A percentile compares a stretch with the other conserved stretches of the same genome.
These are phyloP conservation scores for Hybos culiciformis DNA, from an alignment of 2,888 invertebrate genomes.

Conservation along the genomic window DNA sequence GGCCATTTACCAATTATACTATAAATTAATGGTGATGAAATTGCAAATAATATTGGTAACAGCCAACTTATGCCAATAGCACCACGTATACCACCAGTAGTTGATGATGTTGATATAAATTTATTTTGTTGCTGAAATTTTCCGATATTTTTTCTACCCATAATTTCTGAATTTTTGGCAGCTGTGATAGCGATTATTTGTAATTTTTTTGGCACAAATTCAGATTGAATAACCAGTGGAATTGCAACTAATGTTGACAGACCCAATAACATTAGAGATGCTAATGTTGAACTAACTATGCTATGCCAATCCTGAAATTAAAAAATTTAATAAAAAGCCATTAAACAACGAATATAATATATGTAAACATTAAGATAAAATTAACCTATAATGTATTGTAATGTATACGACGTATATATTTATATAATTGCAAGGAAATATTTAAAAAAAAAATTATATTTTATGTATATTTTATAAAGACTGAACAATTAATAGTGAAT, in stretches of 20 bases:
- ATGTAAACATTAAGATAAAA: neutral
- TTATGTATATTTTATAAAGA: too few relatives aligned
- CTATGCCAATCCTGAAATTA: constrained; percentile 43
- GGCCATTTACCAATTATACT: constrained; percentile 35
- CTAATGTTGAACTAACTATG: constrained; percentile 45
- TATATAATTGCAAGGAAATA: neutral
- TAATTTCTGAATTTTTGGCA: too few relatives aligned
- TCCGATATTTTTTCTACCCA: constrained; percentile 10
- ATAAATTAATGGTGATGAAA: constrained; percentile 34
- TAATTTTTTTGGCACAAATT: constrained; percentile 31
- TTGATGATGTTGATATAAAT: constrained; percentile 5
- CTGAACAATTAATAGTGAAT: too few relatives aligned
- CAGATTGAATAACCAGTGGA: constrained; percentile 32
- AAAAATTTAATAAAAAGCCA: constrained; percentile 6
- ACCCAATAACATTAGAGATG: constrained; percentile 47
- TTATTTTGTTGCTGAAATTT: constrained; percentile 13
- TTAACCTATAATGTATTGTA: neutral
- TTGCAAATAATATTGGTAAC: constrained; percentile 32
- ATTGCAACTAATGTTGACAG: constrained; percentile 45
- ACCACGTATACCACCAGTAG: constrained; percentile 25
- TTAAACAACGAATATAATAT: neutral
- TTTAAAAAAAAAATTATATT: neutral
- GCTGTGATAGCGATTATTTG: constrained; percentile 18
- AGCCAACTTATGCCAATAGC: constrained; percentile 36
- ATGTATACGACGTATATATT: neutral